A percentile compares a stretch with the other conserved stretches of the same genome.
Evolutionary conservation across 2,797 vertebrate genomes (phyloP).

Genomic region (Muscicapa striata): DNA sequence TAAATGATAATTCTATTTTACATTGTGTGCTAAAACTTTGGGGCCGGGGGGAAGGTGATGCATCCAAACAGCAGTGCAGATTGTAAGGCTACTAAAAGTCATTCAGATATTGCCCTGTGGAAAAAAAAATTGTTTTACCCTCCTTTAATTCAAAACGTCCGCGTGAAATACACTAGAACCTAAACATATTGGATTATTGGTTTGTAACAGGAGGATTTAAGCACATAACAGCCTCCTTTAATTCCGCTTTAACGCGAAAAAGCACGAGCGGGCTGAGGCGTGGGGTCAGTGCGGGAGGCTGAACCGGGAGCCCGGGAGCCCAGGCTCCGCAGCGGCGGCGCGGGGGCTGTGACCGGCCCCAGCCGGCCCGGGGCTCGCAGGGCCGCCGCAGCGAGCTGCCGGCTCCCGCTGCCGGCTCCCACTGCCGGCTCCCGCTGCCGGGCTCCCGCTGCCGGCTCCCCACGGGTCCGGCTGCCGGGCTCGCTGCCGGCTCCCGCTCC

Average conservation of each 20-base stretch:
- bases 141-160: not conserved
- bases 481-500: too few species aligned
- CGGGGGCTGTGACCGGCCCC: not conserved
- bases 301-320: not conserved
- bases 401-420: too few species aligned
- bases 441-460: too few species aligned
- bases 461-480: too few species aligned
- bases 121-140: not conserved
- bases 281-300: fast-evolving
- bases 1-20: not conserved
- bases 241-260: not conserved
- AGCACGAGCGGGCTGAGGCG: fast-evolving
- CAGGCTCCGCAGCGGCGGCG: fast-evolving
- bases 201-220: not conserved
- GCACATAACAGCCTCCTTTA: not conserved
- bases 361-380: not conserved
- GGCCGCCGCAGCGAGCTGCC: too few species aligned
- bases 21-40: not conserved
- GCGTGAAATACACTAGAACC: not conserved
- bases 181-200: not conserved
- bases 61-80: not conserved
- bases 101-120: not conserved
- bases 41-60: not conserved
- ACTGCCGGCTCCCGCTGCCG: too few species aligned
- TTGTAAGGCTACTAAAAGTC: not conserved